These are phyloP conservation scores for Eupithecia inturbata DNA, from an alignment of 2,888 invertebrate genomes.

Conservation along the genomic window DNA sequence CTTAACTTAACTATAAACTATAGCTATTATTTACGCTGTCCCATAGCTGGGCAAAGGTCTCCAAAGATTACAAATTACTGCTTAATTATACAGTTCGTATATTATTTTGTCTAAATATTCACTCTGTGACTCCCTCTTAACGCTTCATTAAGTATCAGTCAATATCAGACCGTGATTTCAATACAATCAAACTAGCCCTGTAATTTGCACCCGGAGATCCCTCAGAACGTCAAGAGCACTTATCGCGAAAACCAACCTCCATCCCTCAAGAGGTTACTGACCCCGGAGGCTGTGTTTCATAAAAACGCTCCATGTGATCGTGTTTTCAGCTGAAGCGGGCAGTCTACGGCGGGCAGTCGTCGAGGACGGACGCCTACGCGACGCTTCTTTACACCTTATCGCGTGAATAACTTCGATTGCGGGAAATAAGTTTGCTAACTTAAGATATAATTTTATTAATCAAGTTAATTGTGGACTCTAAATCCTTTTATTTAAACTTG, in stretches of 20 bases:
- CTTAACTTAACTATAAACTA: too few relatives aligned
- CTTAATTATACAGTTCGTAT: neutral
- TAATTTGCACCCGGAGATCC: constrained; percentile 41
- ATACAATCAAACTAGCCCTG: constrained; percentile 49
- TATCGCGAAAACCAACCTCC: constrained; percentile 53
- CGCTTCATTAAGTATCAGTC: constrained; percentile 17
- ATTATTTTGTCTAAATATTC: neutral
- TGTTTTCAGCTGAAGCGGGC: constrained; percentile 70
- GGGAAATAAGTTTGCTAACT: constrained; percentile 43
- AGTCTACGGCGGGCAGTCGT: constrained; percentile 68
- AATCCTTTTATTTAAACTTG: neutral
- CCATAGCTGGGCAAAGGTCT: neutral
- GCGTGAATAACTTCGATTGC: constrained; percentile 77
- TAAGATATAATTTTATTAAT: neutral
- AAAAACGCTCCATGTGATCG: constrained; percentile 67
- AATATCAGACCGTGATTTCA: constrained; percentile 31
- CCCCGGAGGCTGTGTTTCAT: constrained; percentile 68
- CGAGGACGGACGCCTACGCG: constrained; percentile 50
- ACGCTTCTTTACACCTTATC: constrained; percentile 46
- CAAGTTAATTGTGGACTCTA: neutral
- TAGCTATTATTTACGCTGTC: neutral
- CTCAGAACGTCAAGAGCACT: constrained; percentile 51
- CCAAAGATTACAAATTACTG: neutral
- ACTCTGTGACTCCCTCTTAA: constrained; percentile 1
- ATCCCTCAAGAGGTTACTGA: constrained; percentile 72